These are phyloP conservation scores for Tenodera sinensis DNA, from an alignment of 2,888 invertebrate genomes.

Conservation along the genomic window DNA sequence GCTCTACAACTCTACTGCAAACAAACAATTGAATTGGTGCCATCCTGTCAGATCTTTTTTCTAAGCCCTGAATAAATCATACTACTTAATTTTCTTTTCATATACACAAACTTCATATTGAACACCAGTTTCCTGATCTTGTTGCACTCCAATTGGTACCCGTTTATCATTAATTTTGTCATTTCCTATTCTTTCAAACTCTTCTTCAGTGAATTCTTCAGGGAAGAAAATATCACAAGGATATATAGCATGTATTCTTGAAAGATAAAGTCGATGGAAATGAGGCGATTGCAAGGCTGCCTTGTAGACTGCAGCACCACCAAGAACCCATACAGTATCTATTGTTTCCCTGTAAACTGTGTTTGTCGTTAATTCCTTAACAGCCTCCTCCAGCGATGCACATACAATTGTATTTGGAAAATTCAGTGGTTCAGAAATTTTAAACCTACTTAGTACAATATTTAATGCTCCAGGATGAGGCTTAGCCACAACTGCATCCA, in stretches of 20 bases:
- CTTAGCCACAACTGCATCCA: slow-evolving; percentile 8
- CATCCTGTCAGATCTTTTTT: neutral
- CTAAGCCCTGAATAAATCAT: too few species aligned
- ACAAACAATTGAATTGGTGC: too few species aligned
- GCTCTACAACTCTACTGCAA: neutral
- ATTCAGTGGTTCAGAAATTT: neutral
- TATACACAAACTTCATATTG: slow-evolving; percentile 34
- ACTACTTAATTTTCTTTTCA: slow-evolving; percentile 4
- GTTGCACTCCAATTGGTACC: slow-evolving; percentile 16
- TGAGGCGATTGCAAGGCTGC: slow-evolving; percentile 6
- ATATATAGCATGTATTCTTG: slow-evolving; percentile 9
- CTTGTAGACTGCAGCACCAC: slow-evolving; percentile 16
- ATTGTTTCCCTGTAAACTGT: neutral
- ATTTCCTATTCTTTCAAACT: neutral
- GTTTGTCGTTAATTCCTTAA: neutral
- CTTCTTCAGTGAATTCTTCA: slow-evolving; percentile 9
- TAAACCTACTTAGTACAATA: slow-evolving; percentile 10
- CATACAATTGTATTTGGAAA: slow-evolving; percentile 17
- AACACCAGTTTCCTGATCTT: slow-evolving; percentile 15
- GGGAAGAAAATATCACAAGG: slow-evolving; percentile 21
- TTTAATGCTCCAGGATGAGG: slow-evolving; percentile 18
- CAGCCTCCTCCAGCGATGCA: slow-evolving; percentile 9
- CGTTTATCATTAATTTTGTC: slow-evolving; percentile 14
- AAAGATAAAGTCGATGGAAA: slow-evolving; percentile 21
- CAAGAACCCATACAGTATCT: slow-evolving; percentile 20